These are phyloP conservation scores for Clangula hyemalis DNA, from an alignment of 2,797 vertebrate genomes.

Conservation along the genomic window DNA sequence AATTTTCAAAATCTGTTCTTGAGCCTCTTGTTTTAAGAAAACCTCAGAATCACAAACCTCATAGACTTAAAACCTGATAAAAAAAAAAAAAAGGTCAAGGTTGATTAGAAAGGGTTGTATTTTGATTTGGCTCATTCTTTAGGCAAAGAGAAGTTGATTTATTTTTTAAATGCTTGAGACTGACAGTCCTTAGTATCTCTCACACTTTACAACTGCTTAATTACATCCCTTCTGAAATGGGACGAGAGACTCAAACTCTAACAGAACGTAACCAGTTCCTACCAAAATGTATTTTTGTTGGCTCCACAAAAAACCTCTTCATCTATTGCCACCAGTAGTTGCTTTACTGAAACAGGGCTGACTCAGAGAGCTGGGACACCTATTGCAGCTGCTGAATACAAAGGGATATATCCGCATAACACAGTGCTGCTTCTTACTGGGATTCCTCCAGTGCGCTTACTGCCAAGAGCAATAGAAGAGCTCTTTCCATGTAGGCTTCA, in stretches of 20 bases:
- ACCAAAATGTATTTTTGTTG: neutral
- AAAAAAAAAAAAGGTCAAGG: neutral
- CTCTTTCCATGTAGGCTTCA: neutral
- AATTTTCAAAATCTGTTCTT: neutral
- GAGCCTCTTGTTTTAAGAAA: neutral
- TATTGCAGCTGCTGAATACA: neutral
- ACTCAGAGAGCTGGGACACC: neutral
- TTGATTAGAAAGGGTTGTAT: neutral
- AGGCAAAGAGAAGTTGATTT: neutral
- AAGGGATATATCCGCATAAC: neutral
- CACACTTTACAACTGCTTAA: neutral
- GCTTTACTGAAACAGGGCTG: neutral
- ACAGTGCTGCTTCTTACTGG: neutral
- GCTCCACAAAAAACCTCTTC: neutral
- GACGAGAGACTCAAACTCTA: neutral
- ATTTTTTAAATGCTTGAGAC: neutral
- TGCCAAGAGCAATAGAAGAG: slow-evolving; percentile 23
- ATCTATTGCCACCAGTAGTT: neutral
- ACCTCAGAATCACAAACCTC: neutral
- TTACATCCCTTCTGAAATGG: neutral
- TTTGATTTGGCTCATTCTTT: neutral
- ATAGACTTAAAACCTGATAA: neutral
- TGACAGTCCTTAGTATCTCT: neutral
- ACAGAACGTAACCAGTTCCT: neutral
- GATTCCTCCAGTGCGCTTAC: neutral